A percentile compares a stretch with the other conserved stretches of the same genome.
These are phyloP conservation scores for Paragorgia papillata DNA, from an alignment of 92 coral and sea anemone species.

Conservation along the genomic window DNA sequence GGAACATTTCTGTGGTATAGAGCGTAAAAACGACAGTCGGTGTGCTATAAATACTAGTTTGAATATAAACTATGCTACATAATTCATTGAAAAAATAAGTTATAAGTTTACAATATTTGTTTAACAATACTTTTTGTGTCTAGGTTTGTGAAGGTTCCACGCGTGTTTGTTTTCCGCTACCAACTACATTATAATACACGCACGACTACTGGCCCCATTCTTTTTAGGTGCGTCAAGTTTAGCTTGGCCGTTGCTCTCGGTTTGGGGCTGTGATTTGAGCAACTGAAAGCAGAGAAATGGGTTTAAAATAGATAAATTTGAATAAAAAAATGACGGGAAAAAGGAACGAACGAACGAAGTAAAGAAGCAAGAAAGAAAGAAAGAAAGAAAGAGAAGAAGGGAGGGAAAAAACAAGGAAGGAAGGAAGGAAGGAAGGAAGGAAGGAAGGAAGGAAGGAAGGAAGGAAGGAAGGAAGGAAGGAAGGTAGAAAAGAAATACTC, in stretches of 20 bases:
- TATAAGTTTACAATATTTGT: neutral
- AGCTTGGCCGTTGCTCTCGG: conserved; percentile 86
- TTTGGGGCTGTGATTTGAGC: conserved; percentile 76
- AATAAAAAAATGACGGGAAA: neutral
- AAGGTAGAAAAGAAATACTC: conserved; percentile 22
- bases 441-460: neutral
- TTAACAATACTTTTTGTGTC: neutral
- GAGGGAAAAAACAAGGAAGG: neutral
- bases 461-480: neutral
- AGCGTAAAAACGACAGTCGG: too few relatives aligned
- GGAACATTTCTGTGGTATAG: too few relatives aligned
- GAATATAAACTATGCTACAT: neutral
- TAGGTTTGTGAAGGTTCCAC: neutral
- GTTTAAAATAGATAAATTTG: neutral
- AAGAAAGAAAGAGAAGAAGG: neutral
- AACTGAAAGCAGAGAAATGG: conserved; percentile 51
- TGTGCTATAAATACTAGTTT: neutral
- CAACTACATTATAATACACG: conserved; percentile 85
- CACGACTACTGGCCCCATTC: conserved; percentile 87
- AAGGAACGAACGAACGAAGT: neutral
- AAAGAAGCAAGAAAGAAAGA: neutral
- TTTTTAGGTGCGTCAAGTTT: conserved; percentile 72
- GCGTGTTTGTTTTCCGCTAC: conserved; percentile 4
- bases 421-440: neutral
- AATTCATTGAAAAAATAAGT: conserved; percentile 8